Base-by-base conservation (phyloP, 2,797 vertebrate genomes). In the Pogoniulus pusillus region DNA sequence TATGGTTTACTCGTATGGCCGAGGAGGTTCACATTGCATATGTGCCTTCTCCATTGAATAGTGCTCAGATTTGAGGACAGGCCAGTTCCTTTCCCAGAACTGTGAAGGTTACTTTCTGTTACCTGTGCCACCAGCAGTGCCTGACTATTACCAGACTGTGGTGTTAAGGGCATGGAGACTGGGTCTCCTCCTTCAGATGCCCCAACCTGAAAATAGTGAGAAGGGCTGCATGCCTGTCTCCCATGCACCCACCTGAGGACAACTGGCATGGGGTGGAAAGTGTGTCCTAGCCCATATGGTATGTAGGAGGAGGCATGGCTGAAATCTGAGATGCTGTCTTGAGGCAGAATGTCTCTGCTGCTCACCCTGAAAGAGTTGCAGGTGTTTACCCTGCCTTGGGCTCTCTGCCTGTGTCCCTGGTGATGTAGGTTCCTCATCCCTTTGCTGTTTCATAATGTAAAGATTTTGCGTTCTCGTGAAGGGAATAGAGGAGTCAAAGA, bases 161-260 rank as follows among this genome's bases (percentile, higher is more conserved):
- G 23, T 62, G n/a, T 49, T n/a, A 2, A 0, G 37, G n/a, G 23
- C 12, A 1, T 0, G 39, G 62, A 55, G 27, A 6, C 11, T 58
- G 66, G 5, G 4, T 70, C 22, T 43, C 2, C 37, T 59, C 60
- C 59, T 81, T 85, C 77, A 64, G 57, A 22, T 70, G n/a, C 16
- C 17, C 17, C 17, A 49, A 68, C 16, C 65, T 68, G 59, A 7
- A 16, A 20, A 29, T 2, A n/a, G 34, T 4, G 59, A 73, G 34
- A 29, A 55, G 13, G 12, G 26, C 60, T 85, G 22, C 2, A 5
- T 45, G 10, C 13, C 26, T 32, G 23, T 35, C n/a, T 32, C 12
- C 37, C 16, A 62, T n/a, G 41, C 22, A n/a, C n/a, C 59, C 26
- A 1, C 66, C 47, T 54, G 76, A 81, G 73, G 55, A 62, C 18